Percentiles rank a stretch among this genome's conserved stretches.
Conservation (phyloP, 2,797 vertebrate genomes). For the Syngnathus acus region DNA sequence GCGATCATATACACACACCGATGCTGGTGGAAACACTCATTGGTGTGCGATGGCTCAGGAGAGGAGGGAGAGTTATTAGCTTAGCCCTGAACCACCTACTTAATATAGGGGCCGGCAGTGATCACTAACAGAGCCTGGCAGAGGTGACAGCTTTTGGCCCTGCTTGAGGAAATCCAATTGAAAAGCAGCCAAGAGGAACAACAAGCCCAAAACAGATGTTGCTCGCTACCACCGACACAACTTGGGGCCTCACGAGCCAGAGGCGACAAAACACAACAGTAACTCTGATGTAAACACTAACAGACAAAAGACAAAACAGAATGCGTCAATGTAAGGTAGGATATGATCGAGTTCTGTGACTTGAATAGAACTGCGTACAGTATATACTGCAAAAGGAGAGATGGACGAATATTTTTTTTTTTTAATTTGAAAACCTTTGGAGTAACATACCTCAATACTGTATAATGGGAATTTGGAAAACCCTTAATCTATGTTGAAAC, state of each 20-base stretch:
- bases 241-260: slow-evolving; percentile 69
- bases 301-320: not conserved
- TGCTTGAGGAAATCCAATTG: slow-evolving; percentile 99
- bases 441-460: not conserved
- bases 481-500: not conserved
- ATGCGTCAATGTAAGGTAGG: not conserved
- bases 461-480: not conserved
- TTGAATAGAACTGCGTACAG: not conserved
- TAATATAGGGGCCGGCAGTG: slow-evolving; percentile 93
- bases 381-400: not conserved
- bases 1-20: slow-evolving; percentile 34
- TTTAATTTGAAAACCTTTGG: not conserved
- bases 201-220: slow-evolving; percentile 96
- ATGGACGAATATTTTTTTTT: not conserved
- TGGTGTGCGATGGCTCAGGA: slow-evolving; percentile 82
- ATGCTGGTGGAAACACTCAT: slow-evolving; percentile 56
- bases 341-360: not conserved
- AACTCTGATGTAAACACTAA: slow-evolving; percentile 27
- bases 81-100: slow-evolving; percentile 99
- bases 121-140: slow-evolving; percentile 98
- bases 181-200: slow-evolving; percentile 99
- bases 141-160: slow-evolving; percentile 96
- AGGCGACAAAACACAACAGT: slow-evolving; percentile 54
- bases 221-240: slow-evolving; percentile 75
- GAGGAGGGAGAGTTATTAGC: slow-evolving; percentile 97